Conservation (phyloP, 2,888 invertebrate genomes). For the Lochmaea crataegi region DNA sequence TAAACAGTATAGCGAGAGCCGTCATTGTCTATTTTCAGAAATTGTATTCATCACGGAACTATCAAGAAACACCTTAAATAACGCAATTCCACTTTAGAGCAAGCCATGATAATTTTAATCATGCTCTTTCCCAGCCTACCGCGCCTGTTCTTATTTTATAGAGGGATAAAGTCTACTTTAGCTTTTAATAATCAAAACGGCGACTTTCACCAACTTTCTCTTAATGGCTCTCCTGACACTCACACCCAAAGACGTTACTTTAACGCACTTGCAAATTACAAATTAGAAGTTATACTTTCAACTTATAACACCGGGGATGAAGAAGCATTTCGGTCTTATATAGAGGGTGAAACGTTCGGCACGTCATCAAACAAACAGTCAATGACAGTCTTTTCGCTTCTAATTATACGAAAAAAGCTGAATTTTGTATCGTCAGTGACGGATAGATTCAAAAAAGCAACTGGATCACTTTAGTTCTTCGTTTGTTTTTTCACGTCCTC, state of each 20-base stretch:
- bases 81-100: slow-evolving; percentile 63
- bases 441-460: too few relatives aligned
- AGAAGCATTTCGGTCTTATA: neutral
- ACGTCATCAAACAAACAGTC: neutral
- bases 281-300: slow-evolving; percentile 64
- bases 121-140: slow-evolving; percentile 51
- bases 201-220: slow-evolving; percentile 63
- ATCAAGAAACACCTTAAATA: slow-evolving; percentile 62
- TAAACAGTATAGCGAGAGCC: neutral
- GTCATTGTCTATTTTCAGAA: slow-evolving; percentile 9
- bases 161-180: slow-evolving; percentile 56
- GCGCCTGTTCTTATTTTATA: slow-evolving; percentile 54
- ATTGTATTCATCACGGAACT: slow-evolving; percentile 47
- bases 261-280: slow-evolving; percentile 64
- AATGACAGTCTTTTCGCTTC: neutral
- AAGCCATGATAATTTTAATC: slow-evolving; percentile 64
- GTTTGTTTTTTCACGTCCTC: too few relatives aligned
- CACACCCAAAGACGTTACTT: slow-evolving; percentile 61
- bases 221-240: slow-evolving; percentile 62
- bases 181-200: slow-evolving; percentile 63
- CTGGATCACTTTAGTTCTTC: too few relatives aligned
- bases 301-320: slow-evolving; percentile 13
- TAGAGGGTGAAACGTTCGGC: slow-evolving; percentile 22
- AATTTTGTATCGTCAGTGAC: too few relatives aligned
- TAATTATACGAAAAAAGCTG: too few relatives aligned